Base-by-base conservation (phyloP, 2,797 vertebrate species). In the Cichlasoma orientale region DNA sequence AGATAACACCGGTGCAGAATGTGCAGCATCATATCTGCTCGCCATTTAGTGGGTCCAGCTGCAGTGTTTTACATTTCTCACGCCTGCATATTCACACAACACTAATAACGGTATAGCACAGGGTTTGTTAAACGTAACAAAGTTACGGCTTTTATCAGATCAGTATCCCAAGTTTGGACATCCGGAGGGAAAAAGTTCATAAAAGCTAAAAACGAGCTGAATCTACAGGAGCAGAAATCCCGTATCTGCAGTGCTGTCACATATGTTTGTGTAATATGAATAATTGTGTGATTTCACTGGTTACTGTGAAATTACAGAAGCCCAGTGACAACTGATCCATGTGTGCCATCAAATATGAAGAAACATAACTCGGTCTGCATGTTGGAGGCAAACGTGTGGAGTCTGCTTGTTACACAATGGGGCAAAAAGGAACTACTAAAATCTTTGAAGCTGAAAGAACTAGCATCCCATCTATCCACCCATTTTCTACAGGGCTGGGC, bases 241-340 rank as follows among this genome's bases (percentile, higher is more conserved):
- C 14, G 16, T 5, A 16, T 16, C 13, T 44, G 41, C 41, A 2
- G 41, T 44, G 41, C 14, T 44, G 38, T 41, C 12, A 41, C 38
- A 4, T 14, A 14, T 27, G 23, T 47, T 66, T 47, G 23, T 27
- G 41, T 1, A 50, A 50, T n/a, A 68, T 13, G 25, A 19, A 50
- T 66, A 68, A 50, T 50, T 68, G 19, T 68, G 41, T 12, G 41
- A 68, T 14, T 66, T 66, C 16, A 50, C 3, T 68, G 47, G 63
- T 50, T 68, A 68, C 25, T 50, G 63, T 68, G 63, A 50, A 11
- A 29, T 68, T 68, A 29, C 41, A 68, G 41, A 68, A 68, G 44
- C 23, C 38, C 5, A 0, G 16, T 2, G 27, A 50, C 0, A 29
- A n/a, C 41, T 4, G 0, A 68, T 50, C 63, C 38, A 47, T 27